Conservation (phyloP, 1,140 invertebrate genomes). For the Teleogryllus occipitalis region DNA sequence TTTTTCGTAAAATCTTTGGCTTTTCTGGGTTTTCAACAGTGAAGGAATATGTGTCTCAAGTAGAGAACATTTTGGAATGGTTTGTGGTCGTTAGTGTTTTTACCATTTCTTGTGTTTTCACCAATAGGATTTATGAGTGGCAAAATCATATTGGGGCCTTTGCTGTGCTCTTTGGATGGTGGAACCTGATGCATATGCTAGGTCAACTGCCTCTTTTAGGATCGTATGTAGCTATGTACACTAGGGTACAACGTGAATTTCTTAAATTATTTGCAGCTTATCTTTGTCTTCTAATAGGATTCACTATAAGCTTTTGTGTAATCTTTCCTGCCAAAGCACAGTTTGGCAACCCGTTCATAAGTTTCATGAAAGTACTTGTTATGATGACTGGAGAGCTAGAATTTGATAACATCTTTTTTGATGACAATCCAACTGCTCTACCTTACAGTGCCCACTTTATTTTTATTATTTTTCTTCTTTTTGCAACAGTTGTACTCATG, state of each 20-base stretch:
- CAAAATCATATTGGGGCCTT: constrained; percentile 76
- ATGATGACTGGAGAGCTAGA: constrained; percentile 86
- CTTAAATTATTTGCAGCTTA: constrained; percentile 75
- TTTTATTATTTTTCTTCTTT: constrained; percentile 62
- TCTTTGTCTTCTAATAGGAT: constrained; percentile 72
- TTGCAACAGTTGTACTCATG: constrained; percentile 74
- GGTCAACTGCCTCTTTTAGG: constrained; percentile 76
- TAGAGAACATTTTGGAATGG: constrained; percentile 78
- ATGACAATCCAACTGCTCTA: constrained; percentile 50
- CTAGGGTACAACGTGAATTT: constrained; percentile 74
- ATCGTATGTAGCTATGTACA: constrained; percentile 80
- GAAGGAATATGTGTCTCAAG: constrained; percentile 67
- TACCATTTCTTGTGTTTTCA: constrained; percentile 68
- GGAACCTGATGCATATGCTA: constrained; percentile 76
- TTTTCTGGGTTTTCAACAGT: constrained; percentile 66
- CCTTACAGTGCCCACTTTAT: constrained; percentile 60
- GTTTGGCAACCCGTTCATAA: constrained; percentile 68
- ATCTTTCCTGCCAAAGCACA: constrained; percentile 71
- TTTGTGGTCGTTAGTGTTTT: constrained; percentile 74
- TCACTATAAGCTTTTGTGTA: constrained; percentile 78
- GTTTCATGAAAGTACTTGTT: constrained; percentile 71
- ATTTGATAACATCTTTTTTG: constrained; percentile 51
- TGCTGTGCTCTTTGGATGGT: constrained; percentile 74
- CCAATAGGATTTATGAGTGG: constrained; percentile 66
- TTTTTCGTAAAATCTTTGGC: constrained; percentile 64